A percentile compares a stretch with the other conserved stretches of the same genome.
Evolutionary conservation across 2,888 invertebrate species (phyloP).

Genomic region (Acleris literana): DNA sequence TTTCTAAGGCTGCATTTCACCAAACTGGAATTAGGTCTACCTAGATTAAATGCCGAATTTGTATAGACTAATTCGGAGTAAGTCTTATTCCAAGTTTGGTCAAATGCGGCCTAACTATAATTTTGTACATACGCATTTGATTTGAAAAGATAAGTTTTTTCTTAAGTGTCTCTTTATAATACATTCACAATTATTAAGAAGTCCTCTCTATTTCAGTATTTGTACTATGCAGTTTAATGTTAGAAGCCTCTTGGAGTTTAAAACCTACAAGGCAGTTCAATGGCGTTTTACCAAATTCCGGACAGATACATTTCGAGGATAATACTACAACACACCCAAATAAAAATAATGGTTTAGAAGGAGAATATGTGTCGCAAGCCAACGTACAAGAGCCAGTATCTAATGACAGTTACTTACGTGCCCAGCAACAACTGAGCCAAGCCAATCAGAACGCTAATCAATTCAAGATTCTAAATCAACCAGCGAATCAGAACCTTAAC

Average conservation of each 20-base stretch:
- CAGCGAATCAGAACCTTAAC: constrained; percentile 15
- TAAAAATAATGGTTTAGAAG: constrained; percentile 7
- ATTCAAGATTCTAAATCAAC: constrained; percentile 7
- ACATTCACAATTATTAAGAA: background rate
- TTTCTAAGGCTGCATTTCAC: background rate
- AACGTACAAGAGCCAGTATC: constrained; percentile 5
- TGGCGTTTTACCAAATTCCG: constrained; percentile 10
- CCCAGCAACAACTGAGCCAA: constrained; percentile 6
- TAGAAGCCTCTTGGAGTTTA: constrained; percentile 13
- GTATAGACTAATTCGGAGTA: too few species aligned
- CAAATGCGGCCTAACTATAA: too few species aligned
- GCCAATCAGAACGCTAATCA: background rate
- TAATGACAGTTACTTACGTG: constrained; percentile 23
- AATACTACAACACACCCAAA: constrained; percentile 6
- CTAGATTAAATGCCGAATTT: too few species aligned
- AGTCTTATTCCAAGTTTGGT: too few species aligned
- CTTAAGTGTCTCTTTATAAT: background rate
- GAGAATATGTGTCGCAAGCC: background rate
- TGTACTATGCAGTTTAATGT: constrained; percentile 21
- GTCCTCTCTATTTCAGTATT: constrained; percentile 19
- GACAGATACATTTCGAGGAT: constrained; percentile 13
- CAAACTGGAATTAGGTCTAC: too few species aligned
- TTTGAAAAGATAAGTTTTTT: background rate
- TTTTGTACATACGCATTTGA: background rate
- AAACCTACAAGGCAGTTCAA: constrained; percentile 21